phyloP scores from a whole-genome alignment of 2,888 invertebrate genomes.

The Thecocarcelia acutangulata region DNA sequence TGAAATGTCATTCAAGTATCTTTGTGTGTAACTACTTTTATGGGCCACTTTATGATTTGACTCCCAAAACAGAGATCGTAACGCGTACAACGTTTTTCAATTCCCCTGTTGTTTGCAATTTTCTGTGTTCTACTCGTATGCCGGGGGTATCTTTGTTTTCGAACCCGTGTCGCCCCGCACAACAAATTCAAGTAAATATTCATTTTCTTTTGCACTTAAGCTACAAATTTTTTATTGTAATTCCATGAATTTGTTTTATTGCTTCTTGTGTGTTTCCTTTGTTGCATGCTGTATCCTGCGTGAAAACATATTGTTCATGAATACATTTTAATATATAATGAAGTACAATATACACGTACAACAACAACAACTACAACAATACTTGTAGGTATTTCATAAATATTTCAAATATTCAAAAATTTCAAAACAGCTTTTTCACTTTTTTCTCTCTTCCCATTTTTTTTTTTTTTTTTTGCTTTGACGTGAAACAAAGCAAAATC shows the following conservation, averaged over 20 bases:
- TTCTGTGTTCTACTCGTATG: conserved; percentile 39
- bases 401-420: conserved; percentile 67
- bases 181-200: conserved; percentile 23
- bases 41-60: conserved; percentile 37
- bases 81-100: conserved; percentile 36
- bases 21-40: conserved; percentile 20
- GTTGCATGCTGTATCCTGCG: conserved; percentile 27
- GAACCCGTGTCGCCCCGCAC: conserved; percentile 8
- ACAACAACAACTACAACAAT: no score
- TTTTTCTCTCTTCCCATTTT: conserved; percentile 20
- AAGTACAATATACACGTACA: conserved; percentile 22
- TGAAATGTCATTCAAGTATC: conserved; percentile 60
- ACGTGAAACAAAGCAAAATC: conserved; percentile 16
- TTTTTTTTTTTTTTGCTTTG: not conserved
- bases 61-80: conserved; percentile 34
- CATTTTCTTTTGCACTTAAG: conserved; percentile 45
- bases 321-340: conserved; percentile 68
- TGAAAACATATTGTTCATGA: conserved; percentile 66
- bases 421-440: conserved; percentile 34
- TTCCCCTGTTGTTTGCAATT: conserved; percentile 59
- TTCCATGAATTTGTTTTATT: conserved; percentile 46
- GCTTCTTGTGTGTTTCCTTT: not conserved
- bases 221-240: conserved; percentile 57
- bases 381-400: conserved; percentile 66
- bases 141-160: not conserved